Evolutionary conservation across 1,140 invertebrate genomes (phyloP).

Genomic region (Amyelois transitella): DNA sequence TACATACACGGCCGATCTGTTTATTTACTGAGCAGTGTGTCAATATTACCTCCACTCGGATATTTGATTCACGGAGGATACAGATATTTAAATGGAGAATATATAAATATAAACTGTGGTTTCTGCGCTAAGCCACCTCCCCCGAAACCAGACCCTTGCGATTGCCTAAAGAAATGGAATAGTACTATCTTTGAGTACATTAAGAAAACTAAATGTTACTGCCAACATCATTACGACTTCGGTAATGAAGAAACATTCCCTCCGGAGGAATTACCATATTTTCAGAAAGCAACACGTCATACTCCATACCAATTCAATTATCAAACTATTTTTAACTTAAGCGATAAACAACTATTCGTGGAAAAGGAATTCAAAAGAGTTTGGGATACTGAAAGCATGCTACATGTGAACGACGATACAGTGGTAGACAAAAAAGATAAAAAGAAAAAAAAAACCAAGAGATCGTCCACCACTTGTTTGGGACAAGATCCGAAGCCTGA

Average conservation of each 20-base stretch:
- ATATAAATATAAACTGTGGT: slow-evolving; percentile 52
- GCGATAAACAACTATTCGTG: slow-evolving; percentile 38
- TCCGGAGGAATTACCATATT: slow-evolving; percentile 43
- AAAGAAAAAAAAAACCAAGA: slow-evolving; percentile 46
- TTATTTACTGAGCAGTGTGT: slow-evolving; percentile 41
- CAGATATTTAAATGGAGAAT: slow-evolving; percentile 25
- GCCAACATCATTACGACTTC: slow-evolving; percentile 54
- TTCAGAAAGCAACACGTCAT: slow-evolving; percentile 40
- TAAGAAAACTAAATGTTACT: slow-evolving; percentile 49
- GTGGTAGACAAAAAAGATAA: slow-evolving; percentile 33
- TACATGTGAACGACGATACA: slow-evolving; percentile 35
- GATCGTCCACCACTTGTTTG: slow-evolving; percentile 42
- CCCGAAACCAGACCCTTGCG: slow-evolving; percentile 42
- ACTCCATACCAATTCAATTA: slow-evolving; percentile 46
- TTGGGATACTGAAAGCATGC: slow-evolving; percentile 56
- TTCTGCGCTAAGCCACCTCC: slow-evolving; percentile 36
- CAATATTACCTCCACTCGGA: slow-evolving; percentile 39
- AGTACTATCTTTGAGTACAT: slow-evolving; percentile 43
- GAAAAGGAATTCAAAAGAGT: slow-evolving; percentile 53
- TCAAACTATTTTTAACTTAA: slow-evolving; percentile 50
- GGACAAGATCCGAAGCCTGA: slow-evolving; percentile 43
- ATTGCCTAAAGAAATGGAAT: slow-evolving; percentile 52
- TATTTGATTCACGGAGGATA: slow-evolving; percentile 56
- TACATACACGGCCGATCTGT: slow-evolving; percentile 33
- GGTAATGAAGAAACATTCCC: slow-evolving; percentile 48